Percentiles rank a stretch among this genome's conserved stretches.
These are phyloP conservation scores for Axea sp. DNA, from an alignment of 2,888 invertebrate genomes.

Conservation along the genomic window DNA sequence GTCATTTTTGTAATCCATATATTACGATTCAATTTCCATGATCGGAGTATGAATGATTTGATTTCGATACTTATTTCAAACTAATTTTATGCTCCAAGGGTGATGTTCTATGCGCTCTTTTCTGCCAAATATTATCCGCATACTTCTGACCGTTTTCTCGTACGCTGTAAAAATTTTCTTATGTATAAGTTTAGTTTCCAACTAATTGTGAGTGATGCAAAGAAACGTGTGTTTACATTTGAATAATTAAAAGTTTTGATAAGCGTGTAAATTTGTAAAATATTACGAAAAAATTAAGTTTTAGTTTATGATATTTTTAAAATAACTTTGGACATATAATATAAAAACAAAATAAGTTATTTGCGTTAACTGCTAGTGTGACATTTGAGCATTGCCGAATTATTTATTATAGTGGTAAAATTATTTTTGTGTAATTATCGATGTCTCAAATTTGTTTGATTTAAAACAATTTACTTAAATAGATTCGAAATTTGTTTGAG, in stretches of 20 bases:
- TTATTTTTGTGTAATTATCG: slow-evolving; percentile 18
- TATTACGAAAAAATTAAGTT: not conserved
- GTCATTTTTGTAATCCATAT: slow-evolving; percentile 13
- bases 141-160: slow-evolving; percentile 54
- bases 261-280: slow-evolving; percentile 17
- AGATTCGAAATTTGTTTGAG: slow-evolving; percentile 14
- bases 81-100: slow-evolving; percentile 1
- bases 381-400: slow-evolving; percentile 13
- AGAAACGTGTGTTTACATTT: not conserved
- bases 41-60: not conserved
- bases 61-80: slow-evolving; percentile 1
- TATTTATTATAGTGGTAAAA: too few species aligned
- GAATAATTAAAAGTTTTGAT: not conserved
- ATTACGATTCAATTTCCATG: slow-evolving; percentile 5
- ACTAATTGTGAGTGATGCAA: too few species aligned
- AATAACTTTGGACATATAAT: too few species aligned
- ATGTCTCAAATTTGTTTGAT: slow-evolving; percentile 31
- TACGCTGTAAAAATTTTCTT: not conserved
- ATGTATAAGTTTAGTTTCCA: too few species aligned
- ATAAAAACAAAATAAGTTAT: not conserved
- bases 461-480: slow-evolving; percentile 19
- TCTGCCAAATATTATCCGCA: slow-evolving; percentile 41
- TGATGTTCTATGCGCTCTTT: slow-evolving; percentile 31
- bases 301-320: too few species aligned
- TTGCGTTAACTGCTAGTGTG: slow-evolving; percentile 21